A percentile compares a stretch with the other conserved stretches of the same genome.
phyloP scores from a whole-genome alignment of 1,140 invertebrate genomes.

The Drosophila pandora region DNA sequence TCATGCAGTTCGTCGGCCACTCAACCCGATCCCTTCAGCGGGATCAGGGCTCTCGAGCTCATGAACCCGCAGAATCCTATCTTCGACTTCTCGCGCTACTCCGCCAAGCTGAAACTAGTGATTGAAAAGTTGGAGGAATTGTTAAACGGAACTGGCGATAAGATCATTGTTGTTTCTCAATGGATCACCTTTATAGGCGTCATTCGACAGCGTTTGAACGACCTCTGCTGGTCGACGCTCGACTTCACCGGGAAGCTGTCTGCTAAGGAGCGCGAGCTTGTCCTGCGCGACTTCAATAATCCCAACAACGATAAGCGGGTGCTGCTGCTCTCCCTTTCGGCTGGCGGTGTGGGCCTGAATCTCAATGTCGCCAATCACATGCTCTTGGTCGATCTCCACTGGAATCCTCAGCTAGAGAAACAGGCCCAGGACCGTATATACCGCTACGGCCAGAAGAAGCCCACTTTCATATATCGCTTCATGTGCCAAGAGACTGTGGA shows the following conservation, averaged over 20 bases:
- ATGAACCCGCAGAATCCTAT: constrained; percentile 50
- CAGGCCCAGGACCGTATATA: constrained; percentile 67
- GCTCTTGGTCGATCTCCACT: constrained; percentile 54
- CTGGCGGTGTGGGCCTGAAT: constrained; percentile 61
- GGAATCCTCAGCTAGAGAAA: constrained; percentile 57
- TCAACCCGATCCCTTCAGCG: background rate
- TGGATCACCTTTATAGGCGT: constrained; percentile 42
- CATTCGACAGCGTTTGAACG: constrained; percentile 29
- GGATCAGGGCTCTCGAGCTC: constrained; percentile 14
- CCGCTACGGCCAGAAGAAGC: constrained; percentile 57
- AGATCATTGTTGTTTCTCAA: constrained; percentile 56
- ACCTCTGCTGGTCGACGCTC: constrained; percentile 19
- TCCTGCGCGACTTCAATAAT: constrained; percentile 43
- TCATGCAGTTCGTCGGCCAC: background rate
- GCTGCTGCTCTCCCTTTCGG: constrained; percentile 46
- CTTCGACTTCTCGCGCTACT: constrained; percentile 28
- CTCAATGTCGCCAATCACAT: constrained; percentile 62
- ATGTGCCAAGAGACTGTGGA: constrained; percentile 92
- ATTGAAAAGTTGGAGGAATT: constrained; percentile 34
- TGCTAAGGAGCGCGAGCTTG: constrained; percentile 22
- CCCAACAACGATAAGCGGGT: constrained; percentile 27
- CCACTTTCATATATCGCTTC: constrained; percentile 86
- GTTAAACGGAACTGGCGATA: constrained; percentile 39
- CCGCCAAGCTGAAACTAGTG: constrained; percentile 40
- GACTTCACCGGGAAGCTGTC: constrained; percentile 45